Evolutionary conservation across 2,888 invertebrate genomes (phyloP).

Genomic region (Eumacrocentrus americanus): DNA sequence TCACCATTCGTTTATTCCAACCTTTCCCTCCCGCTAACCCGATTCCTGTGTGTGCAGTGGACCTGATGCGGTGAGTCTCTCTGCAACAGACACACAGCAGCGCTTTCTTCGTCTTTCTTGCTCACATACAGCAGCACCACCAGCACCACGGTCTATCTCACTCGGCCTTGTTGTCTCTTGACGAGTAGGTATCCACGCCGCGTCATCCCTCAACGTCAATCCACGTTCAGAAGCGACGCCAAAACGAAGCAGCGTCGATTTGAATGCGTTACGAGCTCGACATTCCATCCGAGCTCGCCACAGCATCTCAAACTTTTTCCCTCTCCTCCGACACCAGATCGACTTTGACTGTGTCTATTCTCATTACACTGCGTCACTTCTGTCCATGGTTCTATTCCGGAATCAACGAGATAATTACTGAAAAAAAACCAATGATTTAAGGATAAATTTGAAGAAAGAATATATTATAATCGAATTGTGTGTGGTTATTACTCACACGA

Average conservation of each 20-base stretch:
- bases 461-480: slow-evolving; percentile 16
- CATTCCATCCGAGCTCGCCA: slow-evolving; percentile 39
- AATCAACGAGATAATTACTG: slow-evolving; percentile 42
- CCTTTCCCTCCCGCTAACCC: slow-evolving; percentile 22
- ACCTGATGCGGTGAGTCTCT: too few relatives aligned
- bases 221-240: slow-evolving; percentile 42
- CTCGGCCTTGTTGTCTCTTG: slow-evolving; percentile 10
- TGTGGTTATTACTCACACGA: too few relatives aligned
- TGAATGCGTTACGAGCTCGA: slow-evolving; percentile 52
- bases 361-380: slow-evolving; percentile 9
- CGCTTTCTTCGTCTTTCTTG: slow-evolving; percentile 1
- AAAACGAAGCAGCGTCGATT: slow-evolving; percentile 50
- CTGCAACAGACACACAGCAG: slow-evolving; percentile 17
- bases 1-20: slow-evolving; percentile 23
- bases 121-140: slow-evolving; percentile 17
- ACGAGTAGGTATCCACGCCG: slow-evolving; percentile 35
- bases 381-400: too few relatives aligned
- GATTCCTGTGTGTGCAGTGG: slow-evolving; percentile 18
- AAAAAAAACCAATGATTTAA: neutral
- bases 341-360: slow-evolving; percentile 1
- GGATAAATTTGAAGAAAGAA: slow-evolving; percentile 20
- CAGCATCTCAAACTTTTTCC: slow-evolving; percentile 26
- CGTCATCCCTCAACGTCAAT: slow-evolving; percentile 61
- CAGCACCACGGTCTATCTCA: neutral
- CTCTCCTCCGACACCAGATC: slow-evolving; percentile 9